Base-by-base conservation (phyloP, 2,113 vertebrate genomes). In the Vulpes vulpes region DNA sequence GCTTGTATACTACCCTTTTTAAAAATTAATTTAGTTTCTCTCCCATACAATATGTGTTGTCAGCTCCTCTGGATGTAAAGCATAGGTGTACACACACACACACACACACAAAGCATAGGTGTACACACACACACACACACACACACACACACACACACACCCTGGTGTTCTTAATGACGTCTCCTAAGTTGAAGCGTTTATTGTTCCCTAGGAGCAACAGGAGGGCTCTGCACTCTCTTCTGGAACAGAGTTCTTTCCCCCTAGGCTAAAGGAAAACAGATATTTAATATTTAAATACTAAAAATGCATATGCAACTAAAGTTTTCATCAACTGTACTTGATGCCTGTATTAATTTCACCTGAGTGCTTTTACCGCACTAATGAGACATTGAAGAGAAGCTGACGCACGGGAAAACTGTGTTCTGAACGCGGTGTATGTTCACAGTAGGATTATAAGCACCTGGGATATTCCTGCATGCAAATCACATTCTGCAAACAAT, bases 401-500 rank as follows among this genome's bases (percentile, higher is more conserved):
- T 98, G 96, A 83, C 93, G 88, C 97, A 53, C 1, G 95, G 81
- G 93, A 35, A 94, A 95, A 81, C 73, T 91, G 87, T 89, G 94
- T 92, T 93, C 51, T 92, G 96, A 92, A 94, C 38, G 51, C 74
- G n/a, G 89, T 95, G 8, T 91, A 82, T 88, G 95, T 83, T 96
- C 86, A 49, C 62, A 57, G 78, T n/a, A 65, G 87, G 65, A 91
- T 85, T 95, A 80, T 71, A 95, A 97, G 89, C 97, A 98, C 97
- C 97, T 96, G 98, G 79, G 93, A 74, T 95, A 73, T 57, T 95
- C 69, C 78, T 53, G 74, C 67, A 96, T 97, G 97, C 97, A 96
- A 97, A 98, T 97, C 43, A 88, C 91, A 74, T 93, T 91, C 92
- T 65, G 88, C 89, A 96, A 97, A 97, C 83, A 96, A 96, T 96